These are phyloP conservation scores for Plecotus auritus DNA, from an alignment of 2,113 vertebrate genomes.

Conservation along the genomic window DNA sequence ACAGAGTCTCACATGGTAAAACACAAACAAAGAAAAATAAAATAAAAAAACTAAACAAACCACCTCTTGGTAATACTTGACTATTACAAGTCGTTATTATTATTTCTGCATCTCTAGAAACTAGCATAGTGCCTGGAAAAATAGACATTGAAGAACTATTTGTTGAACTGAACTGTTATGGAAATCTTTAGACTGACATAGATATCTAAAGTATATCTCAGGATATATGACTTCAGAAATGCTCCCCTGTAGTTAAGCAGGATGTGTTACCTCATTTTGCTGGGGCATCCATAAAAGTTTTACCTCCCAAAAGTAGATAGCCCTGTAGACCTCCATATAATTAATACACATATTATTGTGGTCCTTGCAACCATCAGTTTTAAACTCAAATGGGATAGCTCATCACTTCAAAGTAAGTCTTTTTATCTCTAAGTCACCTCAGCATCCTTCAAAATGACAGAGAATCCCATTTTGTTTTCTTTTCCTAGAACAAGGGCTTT, in stretches of 20 bases:
- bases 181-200: neutral
- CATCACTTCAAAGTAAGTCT: slow-evolving; percentile 81
- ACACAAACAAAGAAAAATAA: neutral
- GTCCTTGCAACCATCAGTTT: slow-evolving; percentile 86
- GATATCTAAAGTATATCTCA: neutral
- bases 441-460: slow-evolving; percentile 27
- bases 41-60: neutral
- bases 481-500: slow-evolving; percentile 43
- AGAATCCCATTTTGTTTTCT: neutral
- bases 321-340: neutral
- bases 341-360: slow-evolving; percentile 52
- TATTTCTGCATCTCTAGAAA: neutral
- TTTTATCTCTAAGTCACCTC: slow-evolving; percentile 2
- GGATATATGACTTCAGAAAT: neutral
- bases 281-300: neutral
- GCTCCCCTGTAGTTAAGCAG: neutral
- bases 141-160: neutral
- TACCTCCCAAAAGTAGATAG: neutral
- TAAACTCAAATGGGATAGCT: slow-evolving; percentile 85
- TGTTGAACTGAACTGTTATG: slow-evolving; percentile 24
- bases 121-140: neutral
- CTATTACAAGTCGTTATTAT: neutral
- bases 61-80: neutral
- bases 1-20: neutral
- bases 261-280: neutral